These are phyloP conservation scores for Stegostoma tigrinum DNA, from an alignment of 2,113 vertebrate species.

Conservation along the genomic window DNA sequence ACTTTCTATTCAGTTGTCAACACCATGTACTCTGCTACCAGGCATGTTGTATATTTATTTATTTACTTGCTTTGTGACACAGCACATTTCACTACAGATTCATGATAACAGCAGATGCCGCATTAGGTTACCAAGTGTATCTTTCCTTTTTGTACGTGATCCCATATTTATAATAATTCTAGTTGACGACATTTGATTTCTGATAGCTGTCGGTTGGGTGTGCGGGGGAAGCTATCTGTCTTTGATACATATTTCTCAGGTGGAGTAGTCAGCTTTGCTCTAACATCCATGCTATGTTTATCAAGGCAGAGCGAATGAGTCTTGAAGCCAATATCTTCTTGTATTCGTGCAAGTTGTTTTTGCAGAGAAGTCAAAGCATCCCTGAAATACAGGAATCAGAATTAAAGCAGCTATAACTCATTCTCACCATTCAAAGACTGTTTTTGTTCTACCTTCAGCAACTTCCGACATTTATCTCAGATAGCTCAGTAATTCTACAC, in stretches of 20 bases:
- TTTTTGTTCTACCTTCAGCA: neutral
- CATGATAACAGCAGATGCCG: neutral
- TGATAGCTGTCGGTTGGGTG: conserved; percentile 47
- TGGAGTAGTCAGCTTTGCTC: conserved; percentile 54
- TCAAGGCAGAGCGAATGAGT: conserved; percentile 58
- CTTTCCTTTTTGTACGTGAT: neutral
- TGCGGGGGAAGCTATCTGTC: conserved; percentile 54
- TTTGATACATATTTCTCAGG: conserved; percentile 52
- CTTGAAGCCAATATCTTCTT: conserved; percentile 67
- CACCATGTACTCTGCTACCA: neutral
- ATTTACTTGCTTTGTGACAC: neutral
- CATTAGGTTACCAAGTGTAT: neutral
- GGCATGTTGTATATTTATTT: conserved; percentile 22
- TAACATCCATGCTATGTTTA: conserved; percentile 59
- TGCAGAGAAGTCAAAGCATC: conserved; percentile 65
- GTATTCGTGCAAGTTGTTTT: conserved; percentile 69
- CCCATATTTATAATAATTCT: conserved; percentile 44
- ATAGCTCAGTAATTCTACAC: neutral
- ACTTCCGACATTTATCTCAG: neutral
- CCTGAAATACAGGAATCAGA: conserved; percentile 51
- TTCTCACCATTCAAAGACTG: neutral
- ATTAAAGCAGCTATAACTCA: neutral
- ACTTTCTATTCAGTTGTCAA: neutral
- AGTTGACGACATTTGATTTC: conserved; percentile 46
- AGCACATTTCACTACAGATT: neutral